These are phyloP conservation scores for Agonopterix subpropinquella DNA, from an alignment of 2,888 invertebrate genomes.

Conservation along the genomic window DNA sequence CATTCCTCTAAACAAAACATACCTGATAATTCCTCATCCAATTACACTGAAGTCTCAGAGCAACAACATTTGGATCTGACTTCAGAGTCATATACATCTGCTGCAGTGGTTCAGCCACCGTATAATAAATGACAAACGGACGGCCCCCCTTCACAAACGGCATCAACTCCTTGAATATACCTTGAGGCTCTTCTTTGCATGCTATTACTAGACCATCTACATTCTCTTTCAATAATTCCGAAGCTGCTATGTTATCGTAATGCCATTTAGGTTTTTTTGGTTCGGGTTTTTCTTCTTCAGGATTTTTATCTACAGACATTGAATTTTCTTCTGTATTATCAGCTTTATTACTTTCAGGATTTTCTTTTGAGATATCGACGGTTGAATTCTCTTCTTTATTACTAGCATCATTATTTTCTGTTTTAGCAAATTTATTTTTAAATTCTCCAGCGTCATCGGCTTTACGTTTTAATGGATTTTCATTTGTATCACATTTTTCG, in stretches of 20 bases:
- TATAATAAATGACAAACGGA: slow-evolving; percentile 90
- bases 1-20: neutral
- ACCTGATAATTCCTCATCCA: slow-evolving; percentile 95
- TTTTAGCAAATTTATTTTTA: slow-evolving; percentile 44
- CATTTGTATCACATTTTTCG: slow-evolving; percentile 27
- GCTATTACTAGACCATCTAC: slow-evolving; percentile 87
- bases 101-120: slow-evolving; percentile 87
- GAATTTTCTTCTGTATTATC: neutral
- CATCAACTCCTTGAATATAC: slow-evolving; percentile 83
- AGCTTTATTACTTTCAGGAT: neutral
- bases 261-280: slow-evolving; percentile 81
- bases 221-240: slow-evolving; percentile 76
- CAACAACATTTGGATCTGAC: slow-evolving; percentile 80
- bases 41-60: slow-evolving; percentile 87
- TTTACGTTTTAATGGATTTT: slow-evolving; percentile 18
- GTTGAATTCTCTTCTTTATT: slow-evolving; percentile 2
- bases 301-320: too few relatives aligned
- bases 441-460: slow-evolving; percentile 25
- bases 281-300: slow-evolving; percentile 12
- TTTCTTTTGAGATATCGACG: too few relatives aligned
- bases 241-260: slow-evolving; percentile 80
- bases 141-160: slow-evolving; percentile 87
- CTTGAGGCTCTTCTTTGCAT: slow-evolving; percentile 90
- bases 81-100: slow-evolving; percentile 89
- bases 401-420: slow-evolving; percentile 5